phyloP scores from a whole-genome alignment of 1,140 invertebrate genomes.

The Holotrichia oblita region DNA sequence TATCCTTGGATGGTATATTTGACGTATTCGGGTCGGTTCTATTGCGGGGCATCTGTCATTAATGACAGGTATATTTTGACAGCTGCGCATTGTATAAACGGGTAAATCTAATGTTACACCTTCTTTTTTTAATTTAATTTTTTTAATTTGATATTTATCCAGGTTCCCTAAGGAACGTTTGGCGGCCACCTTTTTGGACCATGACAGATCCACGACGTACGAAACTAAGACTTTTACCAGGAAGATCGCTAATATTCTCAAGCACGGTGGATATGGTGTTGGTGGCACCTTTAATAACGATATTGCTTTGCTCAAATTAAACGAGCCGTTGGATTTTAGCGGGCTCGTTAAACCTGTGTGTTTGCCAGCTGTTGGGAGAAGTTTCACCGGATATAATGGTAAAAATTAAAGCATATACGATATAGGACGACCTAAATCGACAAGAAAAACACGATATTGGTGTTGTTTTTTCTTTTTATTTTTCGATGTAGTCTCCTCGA shows the following conservation, averaged over 20 bases:
- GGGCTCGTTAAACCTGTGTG: conserved; percentile 75
- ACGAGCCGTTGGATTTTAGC: conserved; percentile 66
- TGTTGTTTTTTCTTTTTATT: no score
- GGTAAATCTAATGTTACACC: conserved; percentile 60
- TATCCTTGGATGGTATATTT: conserved; percentile 80
- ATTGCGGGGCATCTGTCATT: conserved; percentile 78
- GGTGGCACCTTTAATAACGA: conserved; percentile 76
- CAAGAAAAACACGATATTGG: no score
- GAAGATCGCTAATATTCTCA: conserved; percentile 69
- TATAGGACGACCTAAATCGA: no score
- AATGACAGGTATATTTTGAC: conserved; percentile 75
- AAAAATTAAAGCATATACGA: no score
- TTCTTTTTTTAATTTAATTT: conserved; percentile 32
- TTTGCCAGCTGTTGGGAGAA: conserved; percentile 70
- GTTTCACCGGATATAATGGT: conserved; percentile 65
- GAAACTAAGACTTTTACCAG: conserved; percentile 68
- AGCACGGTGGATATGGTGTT: conserved; percentile 76
- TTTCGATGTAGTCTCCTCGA: no score
- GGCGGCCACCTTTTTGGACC: conserved; percentile 74
- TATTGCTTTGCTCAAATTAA: conserved; percentile 77
- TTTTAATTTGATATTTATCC: no score
- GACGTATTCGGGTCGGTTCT: conserved; percentile 73
- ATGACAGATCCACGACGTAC: conserved; percentile 70
- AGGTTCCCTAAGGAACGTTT: conserved; percentile 72
- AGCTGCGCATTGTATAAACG: conserved; percentile 73